Base-by-base conservation (phyloP, 1,140 invertebrate genomes). In the Lasaia peninsularis region DNA sequence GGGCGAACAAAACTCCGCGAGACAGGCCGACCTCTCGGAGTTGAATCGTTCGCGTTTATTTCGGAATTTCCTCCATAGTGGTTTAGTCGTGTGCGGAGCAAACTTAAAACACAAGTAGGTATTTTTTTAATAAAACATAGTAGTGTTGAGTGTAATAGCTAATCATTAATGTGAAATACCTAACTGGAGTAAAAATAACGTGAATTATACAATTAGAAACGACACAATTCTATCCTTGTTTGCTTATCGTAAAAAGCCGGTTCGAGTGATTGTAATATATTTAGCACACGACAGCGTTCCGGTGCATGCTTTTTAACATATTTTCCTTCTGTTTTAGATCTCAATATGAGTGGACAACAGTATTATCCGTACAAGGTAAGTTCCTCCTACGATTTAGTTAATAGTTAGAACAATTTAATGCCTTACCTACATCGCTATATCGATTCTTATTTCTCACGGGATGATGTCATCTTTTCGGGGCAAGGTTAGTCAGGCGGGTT, bases 341-440 rank as follows among this genome's bases (percentile, higher is more conserved):
- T 60, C 80, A 88, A 73, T 55, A 90, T 90, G 89, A 88, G 83
- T 67, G 87, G 86, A 65, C 86, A 89, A 59, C 86, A 90, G 69
- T 90, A 89, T 67, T 90, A 89, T 75, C 89, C 88, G 55, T 89
- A 89, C 86, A 90, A 90, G 86, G 89, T 90, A 68, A 89, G 86
- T 75, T 68, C 63, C 70, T 78, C 79, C 77, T 81, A 84, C 81
- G 63, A 74, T 72, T 55, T 55, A 6, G 18, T 24, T 56, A 44
- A 28, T 56, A 56, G 14, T 28, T 72, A 44, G 48, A 60, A 59
- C 40, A 34, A 58, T 62, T 52, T 61, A 48, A 60, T 48, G 40
- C 35, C 67, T 72, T 55, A 72, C 60, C 66, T 63, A 62, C 76
- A 85, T 80, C 69, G 77, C 40, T 21, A 20, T 48, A 48, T 48